Conservation (phyloP, 2,113 vertebrate species). For the Emydocephalus ijimae region DNA sequence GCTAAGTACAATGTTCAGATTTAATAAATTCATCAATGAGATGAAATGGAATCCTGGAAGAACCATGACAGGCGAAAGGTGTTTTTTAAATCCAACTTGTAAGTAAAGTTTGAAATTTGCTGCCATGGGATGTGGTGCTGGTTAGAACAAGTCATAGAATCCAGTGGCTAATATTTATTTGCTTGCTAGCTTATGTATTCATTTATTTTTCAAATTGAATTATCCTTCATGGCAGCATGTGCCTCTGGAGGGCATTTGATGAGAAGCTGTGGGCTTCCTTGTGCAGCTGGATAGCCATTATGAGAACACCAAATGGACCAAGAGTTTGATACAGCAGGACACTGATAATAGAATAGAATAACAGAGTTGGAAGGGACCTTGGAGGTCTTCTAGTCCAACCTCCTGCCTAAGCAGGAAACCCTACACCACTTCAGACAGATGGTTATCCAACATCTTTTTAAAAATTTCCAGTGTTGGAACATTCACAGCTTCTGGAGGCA, state of each 20-base stretch:
- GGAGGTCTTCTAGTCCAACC: too few relatives aligned
- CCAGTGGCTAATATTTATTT: background rate
- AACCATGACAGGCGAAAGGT: background rate
- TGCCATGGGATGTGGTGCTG: background rate
- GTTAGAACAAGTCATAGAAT: background rate
- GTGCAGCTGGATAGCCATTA: background rate
- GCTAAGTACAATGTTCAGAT: background rate
- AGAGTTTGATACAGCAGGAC: background rate
- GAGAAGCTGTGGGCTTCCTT: background rate
- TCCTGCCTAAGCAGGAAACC: too few relatives aligned
- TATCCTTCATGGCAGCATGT: background rate
- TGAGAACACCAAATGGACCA: background rate
- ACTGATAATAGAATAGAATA: background rate
- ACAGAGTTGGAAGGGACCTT: too few relatives aligned
- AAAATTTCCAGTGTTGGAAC: too few relatives aligned
- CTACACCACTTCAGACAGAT: too few relatives aligned
- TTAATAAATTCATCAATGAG: background rate
- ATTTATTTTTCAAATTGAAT: background rate
- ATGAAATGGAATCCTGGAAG: background rate
- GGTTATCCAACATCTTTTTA: too few relatives aligned
- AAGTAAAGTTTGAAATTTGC: background rate
- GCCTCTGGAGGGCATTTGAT: background rate
- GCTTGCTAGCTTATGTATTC: background rate
- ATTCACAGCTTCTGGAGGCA: too few relatives aligned
- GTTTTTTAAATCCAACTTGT: background rate